Evolutionary conservation across 2,888 invertebrate species (phyloP).

Genomic region (Melinopterus prodromus): DNA sequence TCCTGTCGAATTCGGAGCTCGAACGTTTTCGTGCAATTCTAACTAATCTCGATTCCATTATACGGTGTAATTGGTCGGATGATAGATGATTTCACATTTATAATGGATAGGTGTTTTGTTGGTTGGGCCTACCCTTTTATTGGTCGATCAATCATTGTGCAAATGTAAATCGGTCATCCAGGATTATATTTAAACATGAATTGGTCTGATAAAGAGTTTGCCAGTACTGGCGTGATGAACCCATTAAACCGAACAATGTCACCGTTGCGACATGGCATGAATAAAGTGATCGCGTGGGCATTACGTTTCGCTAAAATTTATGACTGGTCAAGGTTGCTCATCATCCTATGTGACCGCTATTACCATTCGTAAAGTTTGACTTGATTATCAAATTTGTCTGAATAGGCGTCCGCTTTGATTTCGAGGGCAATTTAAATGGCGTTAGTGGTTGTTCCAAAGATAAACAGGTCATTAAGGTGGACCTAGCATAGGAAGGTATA

Average conservation of each 20-base stretch:
- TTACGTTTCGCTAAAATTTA: not conserved
- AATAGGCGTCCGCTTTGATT: not conserved
- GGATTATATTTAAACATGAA: not conserved
- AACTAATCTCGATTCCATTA: not conserved
- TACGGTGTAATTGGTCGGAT: not conserved
- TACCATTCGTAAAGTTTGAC: not conserved
- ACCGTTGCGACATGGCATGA: not conserved
- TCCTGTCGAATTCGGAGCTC: not conserved
- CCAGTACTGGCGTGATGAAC: not conserved
- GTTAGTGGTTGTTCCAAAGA: not conserved
- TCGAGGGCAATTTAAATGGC: not conserved
- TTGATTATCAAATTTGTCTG: not conserved
- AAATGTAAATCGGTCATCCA: not conserved
- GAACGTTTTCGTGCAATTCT: not conserved
- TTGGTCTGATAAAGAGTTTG: not conserved
- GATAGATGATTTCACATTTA: not conserved
- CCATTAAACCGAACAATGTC: not conserved
- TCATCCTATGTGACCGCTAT: not conserved
- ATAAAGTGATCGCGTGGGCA: not conserved
- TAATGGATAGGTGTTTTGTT: not conserved
- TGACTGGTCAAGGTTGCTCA: constrained; percentile 4
- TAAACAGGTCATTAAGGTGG: not conserved
- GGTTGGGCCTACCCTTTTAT: not conserved
- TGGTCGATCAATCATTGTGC: constrained; percentile 4
- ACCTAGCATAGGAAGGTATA: too few relatives aligned